phyloP scores from a whole-genome alignment of 2,888 invertebrate species.

The Incurvaria masculella region DNA sequence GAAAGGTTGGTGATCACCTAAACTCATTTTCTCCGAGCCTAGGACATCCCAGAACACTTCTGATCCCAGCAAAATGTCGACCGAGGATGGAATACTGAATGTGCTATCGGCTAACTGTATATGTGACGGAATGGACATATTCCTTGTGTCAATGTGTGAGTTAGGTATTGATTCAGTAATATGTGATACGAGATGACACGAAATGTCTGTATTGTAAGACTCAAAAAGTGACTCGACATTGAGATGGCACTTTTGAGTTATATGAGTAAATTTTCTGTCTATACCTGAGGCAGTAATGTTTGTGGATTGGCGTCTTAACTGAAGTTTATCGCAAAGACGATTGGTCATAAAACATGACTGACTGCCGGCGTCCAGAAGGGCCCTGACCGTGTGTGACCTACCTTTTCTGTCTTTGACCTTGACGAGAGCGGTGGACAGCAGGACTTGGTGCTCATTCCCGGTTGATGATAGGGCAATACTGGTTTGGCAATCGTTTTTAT shows the following conservation, averaged over 20 bases:
- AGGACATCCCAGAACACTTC: not conserved
- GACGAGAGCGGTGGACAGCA: slow-evolving; percentile 15
- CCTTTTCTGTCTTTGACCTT: slow-evolving; percentile 5
- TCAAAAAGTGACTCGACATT: not conserved
- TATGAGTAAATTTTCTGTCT: not conserved
- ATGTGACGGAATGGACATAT: not conserved
- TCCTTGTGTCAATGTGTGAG: not conserved
- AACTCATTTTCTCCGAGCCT: not conserved
- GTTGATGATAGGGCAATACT: not conserved
- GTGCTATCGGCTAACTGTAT: not conserved
- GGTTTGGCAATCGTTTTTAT: not conserved
- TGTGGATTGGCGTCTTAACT: not conserved
- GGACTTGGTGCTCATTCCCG: not conserved
- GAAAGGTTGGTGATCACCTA: not conserved
- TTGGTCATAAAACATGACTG: slow-evolving; percentile 10
- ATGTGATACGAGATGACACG: not conserved
- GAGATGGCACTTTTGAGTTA: not conserved
- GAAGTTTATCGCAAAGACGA: not conserved
- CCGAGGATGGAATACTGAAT: not conserved
- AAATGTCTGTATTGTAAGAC: not conserved
- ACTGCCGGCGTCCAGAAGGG: slow-evolving; percentile 7
- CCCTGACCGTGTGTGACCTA: slow-evolving; percentile 2
- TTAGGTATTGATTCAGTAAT: not conserved
- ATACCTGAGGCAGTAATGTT: not conserved
- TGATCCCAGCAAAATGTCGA: not conserved